A percentile compares a stretch with the other conserved stretches of the same genome.
phyloP scores from a whole-genome alignment of 2,113 vertebrate species.

The Psettodes erumei region DNA sequence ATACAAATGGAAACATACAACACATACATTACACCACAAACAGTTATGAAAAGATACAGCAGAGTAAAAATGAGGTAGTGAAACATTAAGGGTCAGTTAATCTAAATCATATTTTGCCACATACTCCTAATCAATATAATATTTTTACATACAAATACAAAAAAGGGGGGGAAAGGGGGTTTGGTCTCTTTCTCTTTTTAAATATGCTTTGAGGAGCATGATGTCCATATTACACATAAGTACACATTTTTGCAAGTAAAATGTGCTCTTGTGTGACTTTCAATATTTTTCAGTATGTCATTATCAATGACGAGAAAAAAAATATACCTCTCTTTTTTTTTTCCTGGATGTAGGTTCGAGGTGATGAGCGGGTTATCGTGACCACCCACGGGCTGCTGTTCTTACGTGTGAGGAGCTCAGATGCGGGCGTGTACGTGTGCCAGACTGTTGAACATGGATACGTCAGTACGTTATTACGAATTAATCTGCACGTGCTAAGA shows the following conservation, averaged over 20 bases:
- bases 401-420: constrained; percentile 84
- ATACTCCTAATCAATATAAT: too few species aligned
- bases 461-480: constrained; percentile 88
- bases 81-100: background rate
- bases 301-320: background rate
- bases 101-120: background rate
- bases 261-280: too few species aligned
- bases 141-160: too few species aligned
- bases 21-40: background rate
- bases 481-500: constrained; percentile 89
- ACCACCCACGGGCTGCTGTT: constrained; percentile 93
- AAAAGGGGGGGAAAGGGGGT: too few species aligned
- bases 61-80: too few species aligned
- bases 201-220: too few species aligned
- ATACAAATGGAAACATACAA: background rate
- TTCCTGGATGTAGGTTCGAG: constrained; percentile 83
- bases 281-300: too few species aligned
- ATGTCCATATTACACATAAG: too few species aligned
- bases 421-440: constrained; percentile 92
- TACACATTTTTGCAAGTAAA: too few species aligned
- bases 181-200: too few species aligned
- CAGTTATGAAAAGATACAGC: background rate
- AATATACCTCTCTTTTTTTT: background rate
- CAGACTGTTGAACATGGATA: constrained; percentile 95
- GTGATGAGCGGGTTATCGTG: constrained; percentile 88